Percentiles rank a stretch among this genome's conserved stretches.
These are phyloP conservation scores for Phaenicophaeus curvirostris DNA, from an alignment of 2,797 vertebrate species.

Conservation along the genomic window DNA sequence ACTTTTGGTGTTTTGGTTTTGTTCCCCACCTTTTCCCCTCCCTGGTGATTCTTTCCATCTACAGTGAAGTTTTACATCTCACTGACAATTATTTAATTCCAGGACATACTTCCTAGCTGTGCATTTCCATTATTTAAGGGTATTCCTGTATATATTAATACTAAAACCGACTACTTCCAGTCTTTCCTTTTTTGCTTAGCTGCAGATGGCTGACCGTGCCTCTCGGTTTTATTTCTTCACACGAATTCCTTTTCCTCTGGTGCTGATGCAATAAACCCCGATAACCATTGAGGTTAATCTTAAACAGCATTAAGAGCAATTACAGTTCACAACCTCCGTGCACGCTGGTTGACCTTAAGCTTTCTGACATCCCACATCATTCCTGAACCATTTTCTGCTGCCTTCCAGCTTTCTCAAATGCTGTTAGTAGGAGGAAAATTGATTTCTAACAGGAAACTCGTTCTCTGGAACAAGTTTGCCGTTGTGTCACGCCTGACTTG, in stretches of 20 bases:
- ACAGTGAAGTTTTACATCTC: not conserved
- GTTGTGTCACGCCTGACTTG: constrained; percentile 19
- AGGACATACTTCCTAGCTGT: not conserved
- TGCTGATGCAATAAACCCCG: constrained; percentile 40
- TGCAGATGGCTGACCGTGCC: not conserved
- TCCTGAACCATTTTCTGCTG: not conserved
- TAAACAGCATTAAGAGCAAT: constrained; percentile 53
- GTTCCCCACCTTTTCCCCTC: no score
- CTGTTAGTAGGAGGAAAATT: not conserved
- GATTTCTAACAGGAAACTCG: constrained; percentile 26
- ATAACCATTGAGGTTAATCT: constrained; percentile 48
- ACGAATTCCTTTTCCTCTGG: constrained; percentile 1
- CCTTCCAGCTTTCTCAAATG: not conserved
- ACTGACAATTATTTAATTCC: not conserved
- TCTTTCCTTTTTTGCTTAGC: not conserved
- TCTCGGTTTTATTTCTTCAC: constrained; percentile 24
- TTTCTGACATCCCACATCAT: constrained; percentile 30
- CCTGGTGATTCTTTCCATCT: not conserved
- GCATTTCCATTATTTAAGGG: not conserved
- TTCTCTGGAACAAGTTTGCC: not conserved
- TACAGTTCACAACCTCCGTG: constrained; percentile 46
- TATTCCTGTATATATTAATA: not conserved
- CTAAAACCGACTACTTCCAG: not conserved
- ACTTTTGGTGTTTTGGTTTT: not conserved
- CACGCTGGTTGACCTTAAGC: constrained; percentile 55